phyloP scores from a whole-genome alignment of 2,888 invertebrate genomes.

The Ochropacha duplaris region DNA sequence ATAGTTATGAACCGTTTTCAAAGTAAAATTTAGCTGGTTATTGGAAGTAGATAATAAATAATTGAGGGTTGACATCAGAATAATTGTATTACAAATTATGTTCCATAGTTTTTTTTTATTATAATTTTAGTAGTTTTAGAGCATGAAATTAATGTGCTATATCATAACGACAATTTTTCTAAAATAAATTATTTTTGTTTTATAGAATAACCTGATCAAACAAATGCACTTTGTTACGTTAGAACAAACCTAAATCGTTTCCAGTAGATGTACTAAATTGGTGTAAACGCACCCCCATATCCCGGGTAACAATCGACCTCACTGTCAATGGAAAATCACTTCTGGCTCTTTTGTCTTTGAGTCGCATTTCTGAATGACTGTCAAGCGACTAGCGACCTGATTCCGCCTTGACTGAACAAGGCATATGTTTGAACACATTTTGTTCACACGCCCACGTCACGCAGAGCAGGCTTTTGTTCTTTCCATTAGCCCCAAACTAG shows the following conservation, averaged over 20 bases:
- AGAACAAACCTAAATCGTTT: not conserved
- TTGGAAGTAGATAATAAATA: too few species aligned
- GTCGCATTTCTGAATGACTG: not conserved
- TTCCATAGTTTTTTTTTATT: too few species aligned
- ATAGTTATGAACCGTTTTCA: too few species aligned
- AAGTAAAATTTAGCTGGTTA: too few species aligned
- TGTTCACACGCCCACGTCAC: conserved; percentile 57
- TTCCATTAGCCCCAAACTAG: conserved; percentile 50
- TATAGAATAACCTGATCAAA: too few species aligned
- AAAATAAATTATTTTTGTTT: too few species aligned
- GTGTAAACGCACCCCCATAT: conserved; percentile 1
- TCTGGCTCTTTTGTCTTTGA: conserved; percentile 24
- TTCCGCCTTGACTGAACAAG: conserved; percentile 34
- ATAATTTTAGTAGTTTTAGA: too few species aligned
- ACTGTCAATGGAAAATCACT: conserved; percentile 5
- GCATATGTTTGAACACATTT: conserved; percentile 58
- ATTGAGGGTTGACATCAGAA: too few species aligned
- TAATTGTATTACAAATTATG: too few species aligned
- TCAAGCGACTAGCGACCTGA: conserved; percentile 21
- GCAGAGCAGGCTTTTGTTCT: conserved; percentile 57
- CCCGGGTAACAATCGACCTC: conserved; percentile 1
- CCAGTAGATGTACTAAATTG: not conserved
- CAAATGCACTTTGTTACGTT: not conserved
- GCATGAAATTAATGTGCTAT: not conserved
- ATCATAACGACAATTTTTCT: too few species aligned